Conservation (phyloP, 2,797 vertebrate species). For the Sparus aurata region DNA sequence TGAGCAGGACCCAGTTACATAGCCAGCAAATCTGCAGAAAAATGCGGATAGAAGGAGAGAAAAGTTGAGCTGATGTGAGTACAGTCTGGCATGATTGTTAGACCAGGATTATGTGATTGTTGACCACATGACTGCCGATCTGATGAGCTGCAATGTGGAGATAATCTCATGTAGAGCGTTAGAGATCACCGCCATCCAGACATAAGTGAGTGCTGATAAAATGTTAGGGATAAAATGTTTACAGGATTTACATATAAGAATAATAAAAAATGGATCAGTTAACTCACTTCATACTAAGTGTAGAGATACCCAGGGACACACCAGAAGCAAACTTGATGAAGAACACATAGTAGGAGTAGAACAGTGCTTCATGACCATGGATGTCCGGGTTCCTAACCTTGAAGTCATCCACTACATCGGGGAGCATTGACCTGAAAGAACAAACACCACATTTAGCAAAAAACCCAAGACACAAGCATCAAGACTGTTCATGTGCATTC, state of each 20-base stretch:
- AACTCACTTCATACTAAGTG: conserved; percentile 93
- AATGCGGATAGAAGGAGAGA: conserved; percentile 48
- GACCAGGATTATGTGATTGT: conserved; percentile 45
- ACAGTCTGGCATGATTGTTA: conserved; percentile 38
- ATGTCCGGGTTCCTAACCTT: conserved; percentile 90
- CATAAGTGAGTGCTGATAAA: background rate
- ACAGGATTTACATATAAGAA: background rate
- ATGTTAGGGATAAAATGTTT: conserved; percentile 2
- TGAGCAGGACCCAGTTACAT: conserved; percentile 87
- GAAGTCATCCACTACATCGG: conserved; percentile 96
- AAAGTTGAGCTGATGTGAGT: conserved; percentile 27
- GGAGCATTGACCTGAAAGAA: conserved; percentile 94
- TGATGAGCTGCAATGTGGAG: conserved; percentile 27
- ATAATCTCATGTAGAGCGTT: conserved; percentile 11
- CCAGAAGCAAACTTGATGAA: conserved; percentile 97
- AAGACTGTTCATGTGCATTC: background rate
- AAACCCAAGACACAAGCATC: background rate
- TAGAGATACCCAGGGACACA: conserved; percentile 94
- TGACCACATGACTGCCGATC: conserved; percentile 50
- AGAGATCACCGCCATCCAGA: conserved; percentile 1
- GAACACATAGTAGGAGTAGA: conserved; percentile 98
- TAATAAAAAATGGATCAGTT: background rate
- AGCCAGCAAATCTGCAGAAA: conserved; percentile 92
- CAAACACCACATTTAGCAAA: conserved; percentile 2
- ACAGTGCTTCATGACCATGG: conserved; percentile 92